phyloP scores from a whole-genome alignment of 2,888 invertebrate genomes.

The Elaeidobius kamerunicus region DNA sequence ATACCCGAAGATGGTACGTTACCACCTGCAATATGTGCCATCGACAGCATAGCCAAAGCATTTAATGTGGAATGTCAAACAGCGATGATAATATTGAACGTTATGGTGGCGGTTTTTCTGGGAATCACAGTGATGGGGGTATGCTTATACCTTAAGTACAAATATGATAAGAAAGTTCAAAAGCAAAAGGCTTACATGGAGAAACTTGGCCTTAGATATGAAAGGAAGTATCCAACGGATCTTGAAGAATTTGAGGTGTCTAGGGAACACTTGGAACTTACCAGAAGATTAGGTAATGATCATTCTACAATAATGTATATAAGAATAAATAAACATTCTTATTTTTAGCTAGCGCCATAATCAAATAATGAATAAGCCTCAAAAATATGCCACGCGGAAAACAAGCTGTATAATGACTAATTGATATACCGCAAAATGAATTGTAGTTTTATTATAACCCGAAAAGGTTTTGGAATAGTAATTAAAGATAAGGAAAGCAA shows the following conservation, averaged over 20 bases:
- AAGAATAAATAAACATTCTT: no score
- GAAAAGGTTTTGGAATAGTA: no score
- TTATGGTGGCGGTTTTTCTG: slow-evolving; percentile 58
- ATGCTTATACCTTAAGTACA: slow-evolving; percentile 61
- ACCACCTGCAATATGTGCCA: slow-evolving; percentile 60
- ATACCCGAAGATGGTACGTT: slow-evolving; percentile 67
- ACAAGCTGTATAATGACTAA: no score
- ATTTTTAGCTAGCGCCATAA: no score
- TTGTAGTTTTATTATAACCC: no score
- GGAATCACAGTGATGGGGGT: slow-evolving; percentile 52
- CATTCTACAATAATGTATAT: background rate
- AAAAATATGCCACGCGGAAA: no score
- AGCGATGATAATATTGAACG: slow-evolving; percentile 64
- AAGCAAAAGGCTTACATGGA: slow-evolving; percentile 67
- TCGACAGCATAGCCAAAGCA: slow-evolving; percentile 64
- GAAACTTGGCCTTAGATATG: slow-evolving; percentile 64
- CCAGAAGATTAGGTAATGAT: slow-evolving; percentile 74
- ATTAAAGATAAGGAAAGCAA: no score
- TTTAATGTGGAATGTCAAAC: slow-evolving; percentile 70
- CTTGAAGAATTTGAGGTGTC: slow-evolving; percentile 88
- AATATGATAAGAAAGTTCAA: slow-evolving; percentile 66
- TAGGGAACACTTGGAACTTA: slow-evolving; percentile 79
- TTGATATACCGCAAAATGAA: no score
- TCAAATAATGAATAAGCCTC: no score
- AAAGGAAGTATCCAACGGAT: slow-evolving; percentile 45